Evolutionary conservation across 2,888 invertebrate species (phyloP).

Genomic region (Phyllotreta cruciferae): DNA sequence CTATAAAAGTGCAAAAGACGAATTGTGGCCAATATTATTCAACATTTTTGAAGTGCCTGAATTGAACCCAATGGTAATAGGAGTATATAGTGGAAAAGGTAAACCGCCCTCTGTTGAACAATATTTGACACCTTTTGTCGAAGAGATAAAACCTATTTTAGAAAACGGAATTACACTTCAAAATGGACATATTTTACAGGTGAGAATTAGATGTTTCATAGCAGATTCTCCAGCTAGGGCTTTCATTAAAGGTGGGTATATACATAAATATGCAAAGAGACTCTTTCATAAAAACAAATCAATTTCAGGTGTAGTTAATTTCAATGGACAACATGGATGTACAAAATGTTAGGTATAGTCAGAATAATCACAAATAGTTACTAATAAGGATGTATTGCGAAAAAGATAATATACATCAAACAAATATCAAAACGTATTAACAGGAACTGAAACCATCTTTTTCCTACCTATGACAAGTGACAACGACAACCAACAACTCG

Average conservation of each 20-base stretch:
- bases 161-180: constrained; percentile 11
- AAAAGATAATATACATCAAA: too few relatives aligned
- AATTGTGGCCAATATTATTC: constrained; percentile 31
- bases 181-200: constrained; percentile 11
- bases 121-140: constrained; percentile 33
- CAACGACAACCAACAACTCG: too few relatives aligned
- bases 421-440: too few relatives aligned
- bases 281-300: constrained; percentile 5
- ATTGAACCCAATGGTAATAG: constrained; percentile 13
- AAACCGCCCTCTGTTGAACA: constrained; percentile 17
- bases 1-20: constrained; percentile 23
- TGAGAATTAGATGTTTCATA: constrained; percentile 36
- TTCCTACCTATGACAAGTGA: too few relatives aligned
- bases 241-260: constrained; percentile 37
- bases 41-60: constrained; percentile 20
- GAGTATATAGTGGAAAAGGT: constrained; percentile 22
- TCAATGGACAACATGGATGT: constrained; percentile 37
- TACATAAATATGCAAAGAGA: not conserved
- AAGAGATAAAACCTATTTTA: constrained; percentile 22
- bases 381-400: too few relatives aligned
- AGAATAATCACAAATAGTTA: too few relatives aligned
- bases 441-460: too few relatives aligned
- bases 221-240: constrained; percentile 39
- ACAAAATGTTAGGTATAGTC: too few relatives aligned
- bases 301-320: constrained; percentile 40